Evolutionary conservation across 2,797 vertebrate genomes (phyloP), one percentile per base, ranked within the genome.

Genomic region (Crossoptilon crossoptilon): DNA sequence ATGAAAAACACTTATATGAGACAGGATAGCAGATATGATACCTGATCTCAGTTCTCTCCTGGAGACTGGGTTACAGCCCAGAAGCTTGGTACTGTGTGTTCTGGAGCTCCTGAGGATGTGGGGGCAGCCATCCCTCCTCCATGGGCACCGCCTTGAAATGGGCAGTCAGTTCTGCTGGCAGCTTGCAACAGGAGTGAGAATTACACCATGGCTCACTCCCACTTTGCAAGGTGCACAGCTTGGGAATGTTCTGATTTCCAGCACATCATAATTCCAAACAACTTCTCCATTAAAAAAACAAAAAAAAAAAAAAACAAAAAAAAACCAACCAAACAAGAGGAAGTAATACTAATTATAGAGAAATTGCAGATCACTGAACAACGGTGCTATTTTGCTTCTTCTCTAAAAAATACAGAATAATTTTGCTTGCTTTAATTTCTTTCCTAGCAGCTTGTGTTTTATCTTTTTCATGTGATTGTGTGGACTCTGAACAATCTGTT

Each of bases 61-160:
- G 86, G 51, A 94, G 71, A 68, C 74, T 81, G 72, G 62, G 27
- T 67, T 23, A 6, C 16, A 84, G 17, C 23, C 31, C 53, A 64
- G 29, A 64, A 43, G 62, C 39, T 31, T 22, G 39, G 39, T 41
- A 31, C 39, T 31, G 27, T 11, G 29, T 43, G 39, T 6, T 35
- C 49, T 53, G 17, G n/a, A 49, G 19, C 17, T 53, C 17, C 12
- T 51, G 23, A 17, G 6, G 67, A 33, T 1, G 4, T 16, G 2
- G 2, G 41, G 27, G 13, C 26, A 77, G 39, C 41, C 2, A 1
- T 1, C 53, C 11, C 14, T 51, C 58, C 29, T 49, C 66, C 67
- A 39, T n/a, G 10, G 2, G 2, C 6, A 6, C 26, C 0, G 0
- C 23, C 0, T 2, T 17, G 22, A 73, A 60, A 23, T 2, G 1